Evolutionary conservation across 2,113 vertebrate species (phyloP).

Genomic region (Baryphthengus martii): DNA sequence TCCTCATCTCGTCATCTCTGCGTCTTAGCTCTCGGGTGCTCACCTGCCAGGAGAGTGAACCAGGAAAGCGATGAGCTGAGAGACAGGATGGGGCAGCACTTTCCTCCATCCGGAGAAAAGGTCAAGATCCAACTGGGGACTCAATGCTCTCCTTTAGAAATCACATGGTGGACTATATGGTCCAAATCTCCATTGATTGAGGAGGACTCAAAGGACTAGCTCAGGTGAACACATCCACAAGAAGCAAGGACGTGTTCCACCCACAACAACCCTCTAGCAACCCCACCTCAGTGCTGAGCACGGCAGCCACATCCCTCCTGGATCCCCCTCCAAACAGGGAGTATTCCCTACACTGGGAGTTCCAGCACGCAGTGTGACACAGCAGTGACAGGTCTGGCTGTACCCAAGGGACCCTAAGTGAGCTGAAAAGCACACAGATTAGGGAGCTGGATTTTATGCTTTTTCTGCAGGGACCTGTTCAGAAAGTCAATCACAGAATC

Average conservation of each 20-base stretch:
- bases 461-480: rapidly evolving
- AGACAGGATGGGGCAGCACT: rapidly evolving
- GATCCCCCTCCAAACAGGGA: not conserved
- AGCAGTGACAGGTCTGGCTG: not conserved
- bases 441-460: not conserved
- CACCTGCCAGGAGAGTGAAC: slow-evolving; percentile 68
- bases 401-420: not conserved
- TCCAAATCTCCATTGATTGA: not conserved
- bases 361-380: not conserved
- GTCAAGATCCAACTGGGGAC: too few relatives aligned
- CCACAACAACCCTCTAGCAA: not conserved
- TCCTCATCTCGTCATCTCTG: slow-evolving; percentile 86
- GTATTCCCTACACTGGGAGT: not conserved
- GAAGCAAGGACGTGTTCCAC: not conserved
- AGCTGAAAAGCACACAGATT: not conserved
- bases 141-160: rapidly evolving
- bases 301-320: not conserved
- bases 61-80: not conserved
- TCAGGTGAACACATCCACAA: not conserved
- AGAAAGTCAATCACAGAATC: not conserved
- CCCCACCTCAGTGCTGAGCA: not conserved
- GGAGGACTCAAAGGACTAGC: not conserved
- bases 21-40: slow-evolving; percentile 77
- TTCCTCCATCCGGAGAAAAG: rapidly evolving
- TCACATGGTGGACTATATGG: rapidly evolving